Conservation (phyloP, 2,797 vertebrate species). For the Megaceryle alcyon region DNA sequence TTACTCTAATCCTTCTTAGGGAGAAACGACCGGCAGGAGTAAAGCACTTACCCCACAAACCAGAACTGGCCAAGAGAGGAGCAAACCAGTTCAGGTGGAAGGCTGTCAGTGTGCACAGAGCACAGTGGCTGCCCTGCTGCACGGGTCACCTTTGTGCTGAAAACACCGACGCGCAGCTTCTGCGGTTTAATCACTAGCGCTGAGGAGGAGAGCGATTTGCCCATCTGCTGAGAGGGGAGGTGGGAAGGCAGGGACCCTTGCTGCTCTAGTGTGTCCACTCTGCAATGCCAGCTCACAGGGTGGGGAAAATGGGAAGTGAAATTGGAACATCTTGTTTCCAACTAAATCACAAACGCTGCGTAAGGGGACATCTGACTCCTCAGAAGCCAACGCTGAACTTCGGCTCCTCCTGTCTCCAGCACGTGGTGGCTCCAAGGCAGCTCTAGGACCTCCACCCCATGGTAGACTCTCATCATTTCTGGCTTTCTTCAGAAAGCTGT, state of each 20-base stretch:
- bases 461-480: accelerated
- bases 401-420: not conserved
- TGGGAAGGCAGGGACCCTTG: not conserved
- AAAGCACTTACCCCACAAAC: not conserved
- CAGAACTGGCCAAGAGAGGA: not conserved
- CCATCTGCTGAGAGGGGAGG: not conserved
- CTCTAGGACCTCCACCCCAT: not conserved
- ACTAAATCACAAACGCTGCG: not conserved
- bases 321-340: not conserved
- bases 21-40: accelerated
- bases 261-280: accelerated
- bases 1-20: accelerated
- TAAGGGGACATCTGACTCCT: accelerated
- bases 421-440: not conserved
- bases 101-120: not conserved
- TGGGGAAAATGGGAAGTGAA: not conserved
- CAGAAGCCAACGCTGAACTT: accelerated
- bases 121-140: not conserved
- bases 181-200: accelerated
- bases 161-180: accelerated
- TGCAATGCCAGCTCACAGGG: not conserved
- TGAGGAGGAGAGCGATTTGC: not conserved
- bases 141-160: not conserved
- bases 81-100: not conserved
- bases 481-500: not conserved